Conservation (phyloP, 2,888 invertebrate genomes). For the Cetonia aurata region DNA sequence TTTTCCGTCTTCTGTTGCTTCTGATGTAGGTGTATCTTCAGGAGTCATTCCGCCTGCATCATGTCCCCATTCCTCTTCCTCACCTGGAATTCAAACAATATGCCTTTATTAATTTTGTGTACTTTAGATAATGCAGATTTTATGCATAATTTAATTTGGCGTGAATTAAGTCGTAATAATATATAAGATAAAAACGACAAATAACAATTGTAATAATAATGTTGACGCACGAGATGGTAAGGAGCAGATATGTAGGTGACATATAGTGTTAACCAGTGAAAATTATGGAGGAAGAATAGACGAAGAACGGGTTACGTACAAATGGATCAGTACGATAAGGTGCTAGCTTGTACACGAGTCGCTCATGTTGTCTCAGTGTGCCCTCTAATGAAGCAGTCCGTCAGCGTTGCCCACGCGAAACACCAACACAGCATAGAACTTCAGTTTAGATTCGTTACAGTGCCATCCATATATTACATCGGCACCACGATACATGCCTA, state of each 20-base stretch:
- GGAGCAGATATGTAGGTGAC: conserved; percentile 49
- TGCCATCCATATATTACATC: conserved; percentile 59
- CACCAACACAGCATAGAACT: conserved; percentile 32
- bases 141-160: conserved; percentile 3
- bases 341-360: conserved; percentile 64
- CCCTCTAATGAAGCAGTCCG: conserved; percentile 67
- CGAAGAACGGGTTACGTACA: conserved; percentile 59
- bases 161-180: not conserved
- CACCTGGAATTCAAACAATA: conserved; percentile 68
- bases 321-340: conserved; percentile 63
- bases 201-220: conserved; percentile 38
- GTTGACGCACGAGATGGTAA: conserved; percentile 49
- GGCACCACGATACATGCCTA: conserved; percentile 56
- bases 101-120: not conserved
- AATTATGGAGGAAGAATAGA: conserved; percentile 50
- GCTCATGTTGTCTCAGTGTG: conserved; percentile 60
- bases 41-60: conserved; percentile 70
- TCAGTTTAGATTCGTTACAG: conserved; percentile 42
- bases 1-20: conserved; percentile 59
- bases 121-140: too few relatives aligned
- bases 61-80: conserved; percentile 75
- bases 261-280: conserved; percentile 43
- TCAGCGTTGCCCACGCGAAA: conserved; percentile 61
- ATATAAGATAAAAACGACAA: conserved; percentile 18
- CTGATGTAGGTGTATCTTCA: conserved; percentile 55